phyloP scores from a whole-genome alignment of 2,888 invertebrate genomes.

The Phytoseiulus persimilis region DNA sequence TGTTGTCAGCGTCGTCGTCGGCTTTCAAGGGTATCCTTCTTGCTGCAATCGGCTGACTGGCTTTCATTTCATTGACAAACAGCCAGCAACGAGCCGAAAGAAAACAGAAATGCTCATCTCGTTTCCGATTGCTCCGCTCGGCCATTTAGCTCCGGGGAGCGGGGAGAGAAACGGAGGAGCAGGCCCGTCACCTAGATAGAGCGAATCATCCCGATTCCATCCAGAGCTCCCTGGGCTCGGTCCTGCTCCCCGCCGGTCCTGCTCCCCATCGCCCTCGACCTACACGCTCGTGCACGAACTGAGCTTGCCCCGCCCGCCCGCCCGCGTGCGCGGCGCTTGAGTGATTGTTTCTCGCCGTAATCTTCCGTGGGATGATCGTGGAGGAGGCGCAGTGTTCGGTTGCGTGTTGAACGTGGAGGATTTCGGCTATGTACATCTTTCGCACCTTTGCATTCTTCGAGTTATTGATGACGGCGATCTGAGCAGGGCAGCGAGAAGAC shows the following conservation, averaged over 20 bases:
- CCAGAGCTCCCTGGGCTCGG: too few species aligned
- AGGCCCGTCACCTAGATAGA: not conserved
- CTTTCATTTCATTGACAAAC: constrained; percentile 5
- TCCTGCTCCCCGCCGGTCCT: too few species aligned
- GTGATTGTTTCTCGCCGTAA: not conserved
- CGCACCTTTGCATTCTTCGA: not conserved
- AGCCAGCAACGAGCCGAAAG: not conserved
- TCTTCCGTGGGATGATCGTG: not conserved
- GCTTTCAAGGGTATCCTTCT: not conserved
- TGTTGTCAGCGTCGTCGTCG: not conserved
- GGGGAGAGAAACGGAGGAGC: not conserved
- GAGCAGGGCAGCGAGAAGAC: not conserved
- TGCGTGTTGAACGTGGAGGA: not conserved
- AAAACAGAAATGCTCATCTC: not conserved
- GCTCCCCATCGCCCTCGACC: too few species aligned
- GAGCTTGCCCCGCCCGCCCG: not conserved
- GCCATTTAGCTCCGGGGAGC: not conserved
- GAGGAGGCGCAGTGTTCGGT: not conserved
- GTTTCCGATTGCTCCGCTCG: not conserved
- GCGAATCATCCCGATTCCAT: too few species aligned
- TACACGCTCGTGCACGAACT: too few species aligned
- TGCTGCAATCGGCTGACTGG: not conserved
- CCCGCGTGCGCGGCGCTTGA: not conserved
- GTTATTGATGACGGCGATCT: not conserved
- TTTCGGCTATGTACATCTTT: not conserved